These are phyloP conservation scores for Pangasianodon gigas DNA, from an alignment of 2,113 vertebrate species.

Conservation along the genomic window DNA sequence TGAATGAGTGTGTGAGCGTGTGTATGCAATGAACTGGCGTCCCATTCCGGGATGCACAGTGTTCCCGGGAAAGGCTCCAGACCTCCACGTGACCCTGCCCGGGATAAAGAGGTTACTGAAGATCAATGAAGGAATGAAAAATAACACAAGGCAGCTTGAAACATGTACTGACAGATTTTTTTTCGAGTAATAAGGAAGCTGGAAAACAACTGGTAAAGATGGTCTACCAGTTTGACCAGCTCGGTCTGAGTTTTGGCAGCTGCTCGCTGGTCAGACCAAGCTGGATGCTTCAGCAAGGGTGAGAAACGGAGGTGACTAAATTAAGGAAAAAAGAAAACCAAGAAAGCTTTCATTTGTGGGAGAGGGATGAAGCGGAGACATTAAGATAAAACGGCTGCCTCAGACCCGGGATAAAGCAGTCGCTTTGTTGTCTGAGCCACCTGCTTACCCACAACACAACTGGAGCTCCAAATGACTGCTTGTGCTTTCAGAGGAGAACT, in stretches of 20 bases:
- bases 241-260: neutral
- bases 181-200: neutral
- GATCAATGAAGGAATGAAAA: neutral
- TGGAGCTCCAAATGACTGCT: conserved; percentile 15
- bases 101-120: neutral
- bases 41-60: neutral
- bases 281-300: neutral
- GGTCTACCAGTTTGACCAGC: neutral
- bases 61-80: neutral
- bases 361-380: neutral
- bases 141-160: neutral
- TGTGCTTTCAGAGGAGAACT: conserved; percentile 47
- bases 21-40: neutral
- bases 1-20: neutral
- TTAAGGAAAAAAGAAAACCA: neutral
- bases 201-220: neutral
- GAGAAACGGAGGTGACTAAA: neutral
- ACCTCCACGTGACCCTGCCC: neutral
- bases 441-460: conserved; percentile 42
- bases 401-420: neutral
- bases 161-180: neutral
- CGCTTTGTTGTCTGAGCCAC: conserved; percentile 43
- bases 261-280: too few species aligned
- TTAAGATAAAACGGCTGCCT: conserved; percentile 7
- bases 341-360: neutral